Base-by-base conservation (phyloP, 2,797 vertebrate genomes). In the Syngnathus acus region DNA sequence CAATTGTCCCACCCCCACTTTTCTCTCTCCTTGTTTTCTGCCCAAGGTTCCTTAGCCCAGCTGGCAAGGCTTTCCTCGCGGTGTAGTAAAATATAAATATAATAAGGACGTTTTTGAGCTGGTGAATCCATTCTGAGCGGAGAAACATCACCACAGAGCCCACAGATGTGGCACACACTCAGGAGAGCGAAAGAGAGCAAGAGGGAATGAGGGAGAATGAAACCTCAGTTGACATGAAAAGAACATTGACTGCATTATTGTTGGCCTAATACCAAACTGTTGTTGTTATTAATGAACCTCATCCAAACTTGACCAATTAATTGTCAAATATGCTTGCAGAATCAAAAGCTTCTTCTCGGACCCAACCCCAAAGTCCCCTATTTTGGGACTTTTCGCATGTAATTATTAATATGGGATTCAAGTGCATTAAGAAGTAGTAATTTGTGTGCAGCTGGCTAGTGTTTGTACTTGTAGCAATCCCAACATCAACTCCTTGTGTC, bases 81-180 rank as follows among this genome's bases (percentile, higher is more conserved):
- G 90, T 92, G 90, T 91, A 93, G 91, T 93, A 93, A 92, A 93
- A 92, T 92, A 93, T 92, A 93, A 93, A 93, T 93, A 92, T 93
- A 93, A 93, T 93, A 92, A 91, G 91, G 90, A 89, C 88, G 90
- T 92, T 91, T 93, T 93, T 90, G 91, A 91, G 91, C 90, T 93
- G 92, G 90, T 89, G 91, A 90, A 92, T 93, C 92, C 92, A 93
- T 93, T 92, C 92, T 93, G 91, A 92, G 92, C 91, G 88, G 90
- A 88, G 91, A 90, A 93, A 93, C 92, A 93, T 92, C 89, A 91
- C 91, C 92, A 81, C 91, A 91, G 85, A 79, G 79, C 85, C 92
- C 92, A 86, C 92, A 91, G 88, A 89, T 90, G 90, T 91, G 91
- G 91, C 89, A 90, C 87, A 83, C 78, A 71, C 80, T 90, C 89